These are phyloP conservation scores for Podiceps cristatus DNA, from an alignment of 2,113 vertebrate species.

Conservation along the genomic window DNA sequence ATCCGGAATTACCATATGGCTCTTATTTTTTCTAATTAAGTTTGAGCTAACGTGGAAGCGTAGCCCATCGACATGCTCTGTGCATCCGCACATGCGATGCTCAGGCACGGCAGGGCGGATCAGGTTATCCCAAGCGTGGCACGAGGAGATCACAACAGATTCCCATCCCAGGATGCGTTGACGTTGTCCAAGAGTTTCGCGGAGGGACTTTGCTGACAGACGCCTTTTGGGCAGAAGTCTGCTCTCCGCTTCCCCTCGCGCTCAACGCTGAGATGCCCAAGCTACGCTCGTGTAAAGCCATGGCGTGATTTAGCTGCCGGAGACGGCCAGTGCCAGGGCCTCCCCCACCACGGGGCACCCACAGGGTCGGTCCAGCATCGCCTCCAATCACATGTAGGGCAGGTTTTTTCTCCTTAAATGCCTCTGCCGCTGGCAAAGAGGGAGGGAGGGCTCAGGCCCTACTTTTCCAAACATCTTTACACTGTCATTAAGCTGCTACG, in stretches of 20 bases:
- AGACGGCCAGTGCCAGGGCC: rapidly evolving
- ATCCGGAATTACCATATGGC: not conserved
- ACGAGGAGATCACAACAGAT: not conserved
- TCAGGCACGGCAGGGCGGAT: not conserved
- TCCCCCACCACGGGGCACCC: not conserved
- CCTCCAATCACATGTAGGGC: not conserved
- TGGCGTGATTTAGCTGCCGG: not conserved
- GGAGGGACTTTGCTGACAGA: not conserved
- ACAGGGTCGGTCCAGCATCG: not conserved
- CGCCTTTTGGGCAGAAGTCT: not conserved
- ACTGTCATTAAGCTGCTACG: rapidly evolving
- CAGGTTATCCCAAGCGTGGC: not conserved
- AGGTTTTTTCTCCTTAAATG: not conserved
- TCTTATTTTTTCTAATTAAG: conserved; percentile 3
- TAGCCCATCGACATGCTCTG: not conserved
- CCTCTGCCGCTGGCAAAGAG: not conserved
- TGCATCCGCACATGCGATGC: not conserved
- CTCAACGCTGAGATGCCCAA: not conserved
- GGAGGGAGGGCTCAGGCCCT: too few species aligned
- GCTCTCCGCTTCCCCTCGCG: not conserved
- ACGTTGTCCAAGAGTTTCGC: not conserved
- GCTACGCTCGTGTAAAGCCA: not conserved
- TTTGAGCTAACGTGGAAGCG: not conserved
- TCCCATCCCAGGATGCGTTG: not conserved
- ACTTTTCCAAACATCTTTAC: not conserved